Conservation (phyloP, 2,113 vertebrate species). For the Gavia stellata region DNA sequence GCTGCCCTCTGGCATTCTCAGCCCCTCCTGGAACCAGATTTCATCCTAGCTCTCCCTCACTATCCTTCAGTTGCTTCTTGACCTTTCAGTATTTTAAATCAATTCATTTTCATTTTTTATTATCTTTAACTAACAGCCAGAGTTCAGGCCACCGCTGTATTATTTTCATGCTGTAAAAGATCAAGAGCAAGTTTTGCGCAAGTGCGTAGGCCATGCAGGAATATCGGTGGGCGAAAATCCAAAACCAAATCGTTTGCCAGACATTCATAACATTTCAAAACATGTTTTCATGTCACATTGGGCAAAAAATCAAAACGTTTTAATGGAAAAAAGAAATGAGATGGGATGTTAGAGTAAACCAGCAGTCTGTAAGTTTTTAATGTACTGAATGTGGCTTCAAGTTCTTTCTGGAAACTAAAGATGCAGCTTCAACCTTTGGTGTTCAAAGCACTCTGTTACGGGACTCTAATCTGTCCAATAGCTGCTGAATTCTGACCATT, state of each 20-base stretch:
- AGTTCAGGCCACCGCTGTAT: neutral
- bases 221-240: constrained; percentile 6
- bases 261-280: constrained; percentile 33
- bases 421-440: neutral
- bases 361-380: neutral
- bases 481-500: neutral
- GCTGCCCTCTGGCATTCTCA: neutral
- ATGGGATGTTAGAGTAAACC: neutral
- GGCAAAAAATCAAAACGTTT: neutral
- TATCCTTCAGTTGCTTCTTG: neutral
- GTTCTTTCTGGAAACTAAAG: neutral
- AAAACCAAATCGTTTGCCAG: neutral
- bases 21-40: neutral
- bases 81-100: neutral
- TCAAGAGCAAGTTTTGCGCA: neutral
- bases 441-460: neutral
- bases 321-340: constrained; percentile 4
- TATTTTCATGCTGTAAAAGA: constrained; percentile 7
- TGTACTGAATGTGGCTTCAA: neutral
- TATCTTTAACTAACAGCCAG: neutral
- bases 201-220: neutral
- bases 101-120: neutral
- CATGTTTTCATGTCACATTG: neutral
- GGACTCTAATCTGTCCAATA: neutral
- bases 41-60: neutral